phyloP scores from a whole-genome alignment of 2,113 vertebrate species.

The Apteryx owenii region DNA sequence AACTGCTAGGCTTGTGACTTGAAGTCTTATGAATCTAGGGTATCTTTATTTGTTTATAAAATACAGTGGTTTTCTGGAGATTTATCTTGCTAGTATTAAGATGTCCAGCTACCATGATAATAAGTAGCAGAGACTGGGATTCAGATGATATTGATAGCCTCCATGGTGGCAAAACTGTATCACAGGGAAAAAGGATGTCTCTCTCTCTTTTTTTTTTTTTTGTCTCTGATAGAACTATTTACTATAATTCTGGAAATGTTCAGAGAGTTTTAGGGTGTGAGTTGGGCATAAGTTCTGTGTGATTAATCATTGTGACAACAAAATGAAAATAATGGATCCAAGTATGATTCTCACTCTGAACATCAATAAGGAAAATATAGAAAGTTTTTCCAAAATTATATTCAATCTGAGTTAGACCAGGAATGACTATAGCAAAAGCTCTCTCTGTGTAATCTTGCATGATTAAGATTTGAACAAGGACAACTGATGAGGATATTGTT shows the following conservation, averaged over 20 bases:
- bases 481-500: slow-evolving; percentile 42
- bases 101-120: background rate
- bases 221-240: background rate
- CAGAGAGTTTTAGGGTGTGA: background rate
- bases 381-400: slow-evolving; percentile 45
- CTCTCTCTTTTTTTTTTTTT: background rate
- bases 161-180: background rate
- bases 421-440: slow-evolving; percentile 26
- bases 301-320: slow-evolving; percentile 43
- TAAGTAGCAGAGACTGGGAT: background rate
- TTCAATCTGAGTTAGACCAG: slow-evolving; percentile 41
- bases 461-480: slow-evolving; percentile 59
- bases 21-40: background rate
- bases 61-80: background rate
- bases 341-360: slow-evolving; percentile 35
- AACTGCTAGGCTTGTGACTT: background rate
- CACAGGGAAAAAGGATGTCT: background rate
- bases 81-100: background rate
- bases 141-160: background rate
- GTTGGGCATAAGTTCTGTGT: background rate
- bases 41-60: background rate
- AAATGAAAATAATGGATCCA: slow-evolving; percentile 51
- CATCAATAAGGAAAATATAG: slow-evolving; percentile 50
- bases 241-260: background rate
- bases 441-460: slow-evolving; percentile 40